Percentiles rank a stretch among this genome's conserved stretches.
These are phyloP conservation scores for Speoplatyrhinus poulsoni DNA, from an alignment of 2,113 vertebrate species.

Conservation along the genomic window DNA sequence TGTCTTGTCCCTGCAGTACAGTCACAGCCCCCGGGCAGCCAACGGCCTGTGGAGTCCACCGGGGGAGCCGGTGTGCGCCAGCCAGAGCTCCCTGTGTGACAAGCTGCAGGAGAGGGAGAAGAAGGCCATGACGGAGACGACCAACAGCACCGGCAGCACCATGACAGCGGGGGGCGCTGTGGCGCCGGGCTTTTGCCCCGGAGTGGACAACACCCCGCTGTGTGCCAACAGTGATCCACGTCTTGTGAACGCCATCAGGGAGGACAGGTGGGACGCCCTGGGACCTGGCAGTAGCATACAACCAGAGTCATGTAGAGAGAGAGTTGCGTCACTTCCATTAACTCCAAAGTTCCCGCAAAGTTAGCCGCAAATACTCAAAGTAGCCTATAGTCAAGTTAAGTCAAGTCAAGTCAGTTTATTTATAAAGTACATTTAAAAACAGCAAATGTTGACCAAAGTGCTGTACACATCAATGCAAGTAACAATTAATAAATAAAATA, in stretches of 20 bases:
- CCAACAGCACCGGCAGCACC: slow-evolving; percentile 61
- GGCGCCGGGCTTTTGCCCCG: slow-evolving; percentile 67
- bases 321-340: no score
- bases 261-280: slow-evolving; percentile 85
- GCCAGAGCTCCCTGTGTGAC: slow-evolving; percentile 85
- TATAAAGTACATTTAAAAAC: no score
- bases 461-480: no score
- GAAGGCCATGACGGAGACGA: slow-evolving; percentile 14
- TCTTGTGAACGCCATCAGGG: slow-evolving; percentile 97
- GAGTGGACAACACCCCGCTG: slow-evolving; percentile 83
- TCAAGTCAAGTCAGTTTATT: no score
- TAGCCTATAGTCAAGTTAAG: no score
- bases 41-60: slow-evolving; percentile 85
- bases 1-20: slow-evolving; percentile 59
- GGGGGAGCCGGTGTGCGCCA: slow-evolving; percentile 80
- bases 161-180: slow-evolving; percentile 67
- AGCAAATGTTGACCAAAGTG: no score
- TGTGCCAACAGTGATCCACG: slow-evolving; percentile 92
- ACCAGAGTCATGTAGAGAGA: no score
- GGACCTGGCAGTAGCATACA: no score
- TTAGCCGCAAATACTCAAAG: no score
- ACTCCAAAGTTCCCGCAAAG: no score
- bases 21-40: slow-evolving; percentile 77
- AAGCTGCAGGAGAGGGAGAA: slow-evolving; percentile 83
- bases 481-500: no score